A percentile compares a stretch with the other conserved stretches of the same genome.
phyloP scores from a whole-genome alignment of 2,113 vertebrate species.

The Halichoeres trimaculatus region DNA sequence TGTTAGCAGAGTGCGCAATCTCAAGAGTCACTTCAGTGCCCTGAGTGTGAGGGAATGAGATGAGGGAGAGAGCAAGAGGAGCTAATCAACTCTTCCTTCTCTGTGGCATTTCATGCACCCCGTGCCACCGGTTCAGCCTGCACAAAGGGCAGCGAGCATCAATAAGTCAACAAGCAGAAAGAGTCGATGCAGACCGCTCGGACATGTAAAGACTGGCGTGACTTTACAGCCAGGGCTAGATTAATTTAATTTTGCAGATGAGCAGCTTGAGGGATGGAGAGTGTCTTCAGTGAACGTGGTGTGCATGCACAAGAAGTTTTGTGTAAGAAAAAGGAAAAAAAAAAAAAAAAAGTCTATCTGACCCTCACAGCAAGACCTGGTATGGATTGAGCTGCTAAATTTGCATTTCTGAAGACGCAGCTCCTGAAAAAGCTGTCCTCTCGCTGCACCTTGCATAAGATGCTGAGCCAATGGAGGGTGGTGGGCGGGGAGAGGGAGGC shows the following conservation, averaged over 20 bases:
- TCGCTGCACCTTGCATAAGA: constrained; percentile 55
- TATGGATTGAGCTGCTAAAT: constrained; percentile 46
- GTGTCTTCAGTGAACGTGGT: constrained; percentile 14
- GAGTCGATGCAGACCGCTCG: constrained; percentile 43
- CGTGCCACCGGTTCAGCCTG: constrained; percentile 47
- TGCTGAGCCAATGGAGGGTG: constrained; percentile 56
- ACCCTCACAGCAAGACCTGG: constrained; percentile 14
- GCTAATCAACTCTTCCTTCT: constrained; percentile 68
- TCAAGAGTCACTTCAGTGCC: constrained; percentile 54
- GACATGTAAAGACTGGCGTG: constrained; percentile 17
- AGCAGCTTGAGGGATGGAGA: constrained; percentile 30
- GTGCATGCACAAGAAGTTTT: constrained; percentile 1
- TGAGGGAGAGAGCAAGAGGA: constrained; percentile 50
- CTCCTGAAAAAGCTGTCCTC: constrained; percentile 46
- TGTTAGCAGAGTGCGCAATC: constrained; percentile 43
- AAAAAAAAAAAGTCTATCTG: constrained; percentile 24
- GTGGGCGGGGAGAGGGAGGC: constrained; percentile 44
- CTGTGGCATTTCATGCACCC: constrained; percentile 60
- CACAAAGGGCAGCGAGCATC: constrained; percentile 56
- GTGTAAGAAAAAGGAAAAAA: no score
- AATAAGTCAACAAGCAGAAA: constrained; percentile 50
- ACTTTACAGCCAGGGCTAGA: constrained; percentile 10
- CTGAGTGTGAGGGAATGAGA: constrained; percentile 53
- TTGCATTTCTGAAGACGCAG: constrained; percentile 58
- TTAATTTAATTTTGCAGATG: constrained; percentile 49